phyloP scores from a whole-genome alignment of 2,888 invertebrate species.

The Lasiommata megera region DNA sequence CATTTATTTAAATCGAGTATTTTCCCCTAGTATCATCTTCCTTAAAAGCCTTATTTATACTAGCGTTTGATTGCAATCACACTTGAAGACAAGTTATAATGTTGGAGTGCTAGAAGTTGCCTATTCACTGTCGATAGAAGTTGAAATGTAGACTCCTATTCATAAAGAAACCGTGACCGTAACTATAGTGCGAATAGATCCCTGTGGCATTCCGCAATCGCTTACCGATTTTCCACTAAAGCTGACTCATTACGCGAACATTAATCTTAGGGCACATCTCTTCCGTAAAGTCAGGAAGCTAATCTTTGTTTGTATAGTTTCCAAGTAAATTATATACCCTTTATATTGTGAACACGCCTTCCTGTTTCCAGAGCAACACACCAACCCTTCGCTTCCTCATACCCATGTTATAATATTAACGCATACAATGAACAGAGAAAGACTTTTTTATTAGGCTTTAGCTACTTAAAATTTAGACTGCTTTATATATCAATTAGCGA shows the following conservation, averaged over 20 bases:
- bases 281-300: constrained; percentile 16
- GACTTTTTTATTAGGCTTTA: too few relatives aligned
- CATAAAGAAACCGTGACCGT: neutral
- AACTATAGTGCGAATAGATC: neutral
- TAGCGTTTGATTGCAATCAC: too few relatives aligned
- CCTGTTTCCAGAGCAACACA: neutral
- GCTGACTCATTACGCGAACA: constrained; percentile 71
- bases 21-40: too few relatives aligned
- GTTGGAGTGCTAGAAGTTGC: too few relatives aligned
- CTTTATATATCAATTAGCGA: too few relatives aligned
- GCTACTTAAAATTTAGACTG: too few relatives aligned
- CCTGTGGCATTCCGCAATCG: constrained; percentile 6
- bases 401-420: neutral
- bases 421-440: too few relatives aligned
- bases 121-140: too few relatives aligned
- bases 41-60: too few relatives aligned
- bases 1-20: too few relatives aligned
- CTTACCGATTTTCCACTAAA: constrained; percentile 13
- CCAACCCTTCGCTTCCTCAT: neutral
- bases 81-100: too few relatives aligned
- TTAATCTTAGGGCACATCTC: constrained; percentile 47
- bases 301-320: constrained; percentile 15
- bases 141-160: too few relatives aligned
- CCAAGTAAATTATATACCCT: constrained; percentile 11
- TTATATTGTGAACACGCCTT: constrained; percentile 6